Conservation (phyloP, 2,888 invertebrate species). For the Leptopilina drosophilae region DNA sequence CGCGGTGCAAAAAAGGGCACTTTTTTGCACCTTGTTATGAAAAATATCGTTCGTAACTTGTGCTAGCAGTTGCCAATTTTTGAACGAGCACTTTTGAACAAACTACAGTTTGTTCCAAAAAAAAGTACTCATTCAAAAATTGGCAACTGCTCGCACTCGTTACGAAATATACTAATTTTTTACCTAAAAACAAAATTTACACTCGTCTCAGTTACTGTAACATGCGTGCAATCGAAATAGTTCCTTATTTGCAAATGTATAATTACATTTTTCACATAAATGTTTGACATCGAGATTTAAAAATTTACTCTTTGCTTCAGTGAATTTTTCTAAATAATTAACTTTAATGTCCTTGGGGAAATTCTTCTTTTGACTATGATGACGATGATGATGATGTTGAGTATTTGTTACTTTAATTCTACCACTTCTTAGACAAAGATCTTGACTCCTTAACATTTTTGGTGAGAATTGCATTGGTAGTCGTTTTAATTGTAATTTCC, state of each 20-base stretch:
- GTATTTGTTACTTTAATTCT: constrained; percentile 53
- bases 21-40: no score
- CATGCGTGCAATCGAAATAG: constrained; percentile 40
- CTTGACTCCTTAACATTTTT: constrained; percentile 63
- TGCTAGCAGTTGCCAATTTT: no score
- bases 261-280: constrained; percentile 65
- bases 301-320: constrained; percentile 47
- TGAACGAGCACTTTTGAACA: no score
- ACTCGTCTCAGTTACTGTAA: constrained; percentile 15
- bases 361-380: background rate
- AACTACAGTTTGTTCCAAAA: no score
- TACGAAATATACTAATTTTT: no score
- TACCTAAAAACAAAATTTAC: background rate
- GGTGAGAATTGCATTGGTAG: constrained; percentile 44
- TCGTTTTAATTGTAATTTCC: background rate
- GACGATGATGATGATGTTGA: no score
- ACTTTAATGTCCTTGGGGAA: background rate
- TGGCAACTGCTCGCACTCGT: no score
- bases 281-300: constrained; percentile 58
- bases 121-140: no score
- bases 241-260: constrained; percentile 62
- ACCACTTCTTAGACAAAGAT: constrained; percentile 61
- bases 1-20: no score
- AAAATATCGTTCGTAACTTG: no score
- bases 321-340: constrained; percentile 40